Conservation (phyloP, 2,888 invertebrate species). For the Agonopterix arenella region DNA sequence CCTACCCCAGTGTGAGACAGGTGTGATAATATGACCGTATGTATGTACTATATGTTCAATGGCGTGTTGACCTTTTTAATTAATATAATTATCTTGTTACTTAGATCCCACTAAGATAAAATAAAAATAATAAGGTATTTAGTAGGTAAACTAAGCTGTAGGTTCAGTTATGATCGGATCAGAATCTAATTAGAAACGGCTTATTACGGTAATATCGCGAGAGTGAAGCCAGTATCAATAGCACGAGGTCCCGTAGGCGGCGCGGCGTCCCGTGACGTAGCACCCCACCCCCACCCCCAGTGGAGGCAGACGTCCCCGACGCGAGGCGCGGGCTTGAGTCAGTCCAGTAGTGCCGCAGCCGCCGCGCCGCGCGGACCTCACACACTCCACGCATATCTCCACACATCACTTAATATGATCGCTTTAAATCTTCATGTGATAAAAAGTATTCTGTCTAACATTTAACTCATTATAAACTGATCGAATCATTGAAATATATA, state of each 20-base stretch:
- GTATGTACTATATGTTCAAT: too few species aligned
- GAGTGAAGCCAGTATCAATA: constrained; percentile 5
- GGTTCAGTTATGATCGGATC: background rate
- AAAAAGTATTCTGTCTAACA: constrained; percentile 17
- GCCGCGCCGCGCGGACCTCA: constrained; percentile 48
- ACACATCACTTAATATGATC: constrained; percentile 50
- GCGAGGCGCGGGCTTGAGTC: constrained; percentile 18
- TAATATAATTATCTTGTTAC: too few species aligned
- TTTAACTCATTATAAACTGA: constrained; percentile 3
- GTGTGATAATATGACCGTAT: too few species aligned
- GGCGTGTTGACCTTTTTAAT: too few species aligned
- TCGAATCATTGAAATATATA: background rate
- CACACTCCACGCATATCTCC: constrained; percentile 34
- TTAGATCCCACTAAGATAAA: too few species aligned
- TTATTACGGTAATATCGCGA: constrained; percentile 2
- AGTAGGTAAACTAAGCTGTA: background rate
- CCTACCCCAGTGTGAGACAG: too few species aligned
- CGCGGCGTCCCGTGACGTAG: constrained; percentile 19
- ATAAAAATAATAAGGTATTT: background rate
- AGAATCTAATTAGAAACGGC: constrained; percentile 3
- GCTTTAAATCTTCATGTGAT: constrained; percentile 41
- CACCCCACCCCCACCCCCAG: constrained; percentile 13
- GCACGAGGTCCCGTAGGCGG: constrained; percentile 8
- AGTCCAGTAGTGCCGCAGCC: constrained; percentile 71
- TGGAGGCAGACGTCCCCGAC: background rate